phyloP scores from a whole-genome alignment of 2,888 invertebrate genomes.

The Mystacides longicornis region DNA sequence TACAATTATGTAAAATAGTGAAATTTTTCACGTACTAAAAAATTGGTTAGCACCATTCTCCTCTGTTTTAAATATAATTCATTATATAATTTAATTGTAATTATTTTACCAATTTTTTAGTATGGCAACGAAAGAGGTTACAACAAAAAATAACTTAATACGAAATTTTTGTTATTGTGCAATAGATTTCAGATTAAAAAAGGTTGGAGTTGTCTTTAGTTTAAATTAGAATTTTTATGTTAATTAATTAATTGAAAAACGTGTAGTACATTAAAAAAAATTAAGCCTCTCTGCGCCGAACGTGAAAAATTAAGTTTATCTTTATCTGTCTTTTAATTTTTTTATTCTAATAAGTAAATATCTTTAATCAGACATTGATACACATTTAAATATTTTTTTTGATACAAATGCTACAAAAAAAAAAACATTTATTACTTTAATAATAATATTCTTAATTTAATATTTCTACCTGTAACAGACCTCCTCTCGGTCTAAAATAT shows the following conservation, averaged over 20 bases:
- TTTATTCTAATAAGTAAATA: neutral
- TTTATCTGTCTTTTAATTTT: neutral
- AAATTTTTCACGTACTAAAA: slow-evolving; percentile 26
- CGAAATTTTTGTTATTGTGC: neutral
- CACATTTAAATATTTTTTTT: slow-evolving; percentile 20
- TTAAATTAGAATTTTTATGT: too few relatives aligned
- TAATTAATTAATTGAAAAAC: too few relatives aligned
- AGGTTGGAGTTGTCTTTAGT: too few relatives aligned
- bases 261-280: too few relatives aligned
- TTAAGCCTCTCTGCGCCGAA: slow-evolving; percentile 9
- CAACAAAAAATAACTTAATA: neutral
- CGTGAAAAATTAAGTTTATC: slow-evolving; percentile 22
- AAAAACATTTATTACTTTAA: slow-evolving; percentile 19
- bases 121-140: slow-evolving; percentile 15
- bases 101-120: slow-evolving; percentile 26
- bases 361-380: neutral
- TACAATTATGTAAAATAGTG: slow-evolving; percentile 16
- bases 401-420: slow-evolving; percentile 25
- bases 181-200: too few relatives aligned
- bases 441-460: neutral
- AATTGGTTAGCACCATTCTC: slow-evolving; percentile 27
- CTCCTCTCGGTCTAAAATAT: neutral
- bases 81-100: slow-evolving; percentile 26
- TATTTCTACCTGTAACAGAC: neutral
- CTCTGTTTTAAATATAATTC: slow-evolving; percentile 23